Percentiles rank a stretch among this genome's conserved stretches.
Conservation (phyloP, 2,888 invertebrate species). For the Allacma fusca region DNA sequence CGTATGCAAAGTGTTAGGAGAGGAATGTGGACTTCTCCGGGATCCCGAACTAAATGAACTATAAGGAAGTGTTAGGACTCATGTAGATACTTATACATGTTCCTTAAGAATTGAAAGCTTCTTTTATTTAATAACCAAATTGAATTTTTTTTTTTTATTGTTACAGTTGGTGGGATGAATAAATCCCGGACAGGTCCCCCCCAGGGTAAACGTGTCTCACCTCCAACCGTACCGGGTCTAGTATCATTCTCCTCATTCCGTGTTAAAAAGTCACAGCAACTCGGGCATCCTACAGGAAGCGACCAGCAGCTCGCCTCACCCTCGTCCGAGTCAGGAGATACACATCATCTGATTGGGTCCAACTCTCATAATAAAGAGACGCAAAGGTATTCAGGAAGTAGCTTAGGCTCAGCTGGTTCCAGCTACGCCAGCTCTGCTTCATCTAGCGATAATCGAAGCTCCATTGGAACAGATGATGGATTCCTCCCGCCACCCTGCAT, state of each 20-base stretch:
- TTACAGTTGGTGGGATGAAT: conserved; percentile 55
- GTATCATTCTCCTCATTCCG: conserved; percentile 56
- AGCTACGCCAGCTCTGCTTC: conserved; percentile 45
- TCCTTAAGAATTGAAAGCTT: background rate
- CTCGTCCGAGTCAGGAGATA: conserved; percentile 20
- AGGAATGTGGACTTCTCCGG: too few relatives aligned
- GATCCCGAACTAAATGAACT: too few relatives aligned
- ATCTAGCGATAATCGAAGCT: conserved; percentile 51
- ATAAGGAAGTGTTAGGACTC: background rate
- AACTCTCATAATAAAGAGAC: conserved; percentile 41
- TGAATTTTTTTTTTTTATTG: conserved; percentile 26
- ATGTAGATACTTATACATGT: background rate
- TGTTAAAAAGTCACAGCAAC: conserved; percentile 51
- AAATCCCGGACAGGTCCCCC: conserved; percentile 53
- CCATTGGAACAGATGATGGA: conserved; percentile 53
- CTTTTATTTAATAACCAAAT: conserved; percentile 5
- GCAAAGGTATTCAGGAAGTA: conserved; percentile 50
- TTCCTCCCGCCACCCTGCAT: conserved; percentile 44
- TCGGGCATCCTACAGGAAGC: conserved; percentile 35
- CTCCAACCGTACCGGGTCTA: conserved; percentile 50
- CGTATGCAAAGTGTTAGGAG: too few relatives aligned
- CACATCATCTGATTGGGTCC: conserved; percentile 20
- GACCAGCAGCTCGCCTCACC: conserved; percentile 29
- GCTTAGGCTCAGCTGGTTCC: conserved; percentile 50
- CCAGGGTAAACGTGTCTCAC: conserved; percentile 55